Percentiles rank a stretch among this genome's conserved stretches.
Conservation (phyloP, 2,113 vertebrate species). For the Mastomys natalensis region DNA sequence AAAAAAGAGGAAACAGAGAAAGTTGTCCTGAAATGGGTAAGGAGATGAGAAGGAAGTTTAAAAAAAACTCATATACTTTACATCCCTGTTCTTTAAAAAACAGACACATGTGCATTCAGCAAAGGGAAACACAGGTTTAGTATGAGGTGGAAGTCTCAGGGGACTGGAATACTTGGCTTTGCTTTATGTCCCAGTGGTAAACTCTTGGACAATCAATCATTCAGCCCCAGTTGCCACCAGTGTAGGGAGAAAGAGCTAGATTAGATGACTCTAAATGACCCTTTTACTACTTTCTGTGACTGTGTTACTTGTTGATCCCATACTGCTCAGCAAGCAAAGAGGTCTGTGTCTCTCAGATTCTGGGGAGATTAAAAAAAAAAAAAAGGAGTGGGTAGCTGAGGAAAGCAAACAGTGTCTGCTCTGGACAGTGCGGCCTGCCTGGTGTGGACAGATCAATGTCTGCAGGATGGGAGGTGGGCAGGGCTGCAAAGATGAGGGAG, state of each 20-base stretch:
- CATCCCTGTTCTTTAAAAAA: neutral
- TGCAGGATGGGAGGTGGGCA: neutral
- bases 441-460: neutral
- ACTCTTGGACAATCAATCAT: neutral
- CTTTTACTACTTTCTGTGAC: neutral
- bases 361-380: neutral
- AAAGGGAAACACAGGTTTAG: neutral
- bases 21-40: neutral
- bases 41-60: neutral
- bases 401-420: neutral
- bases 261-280: neutral
- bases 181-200: neutral
- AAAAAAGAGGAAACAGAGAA: neutral
- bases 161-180: neutral
- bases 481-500: conserved; percentile 12
- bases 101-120: neutral
- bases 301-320: neutral
- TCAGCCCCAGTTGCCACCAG: neutral
- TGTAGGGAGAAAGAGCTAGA: neutral
- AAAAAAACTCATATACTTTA: neutral
- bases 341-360: neutral
- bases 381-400: neutral
- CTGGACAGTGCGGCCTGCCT: neutral
- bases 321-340: neutral
- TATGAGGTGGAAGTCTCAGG: neutral